These are phyloP conservation scores for Dasyprocta punctata DNA, from an alignment of 2,113 vertebrate species.

Conservation along the genomic window DNA sequence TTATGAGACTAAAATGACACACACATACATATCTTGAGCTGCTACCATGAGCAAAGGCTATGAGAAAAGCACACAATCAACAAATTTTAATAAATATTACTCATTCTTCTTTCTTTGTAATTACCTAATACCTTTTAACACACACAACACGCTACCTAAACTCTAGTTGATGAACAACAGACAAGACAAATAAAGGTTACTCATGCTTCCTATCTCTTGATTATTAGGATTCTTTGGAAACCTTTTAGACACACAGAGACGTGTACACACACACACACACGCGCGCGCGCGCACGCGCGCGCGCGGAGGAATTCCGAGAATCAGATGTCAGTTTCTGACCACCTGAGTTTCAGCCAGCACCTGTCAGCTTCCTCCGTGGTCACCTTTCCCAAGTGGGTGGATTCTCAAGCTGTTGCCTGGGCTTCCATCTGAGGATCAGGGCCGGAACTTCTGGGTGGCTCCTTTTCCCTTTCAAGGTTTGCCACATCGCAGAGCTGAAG, in stretches of 20 bases:
- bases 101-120: not conserved
- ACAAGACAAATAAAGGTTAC: too few species aligned
- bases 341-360: too few species aligned
- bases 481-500: not conserved
- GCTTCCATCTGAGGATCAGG: not conserved
- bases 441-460: not conserved
- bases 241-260: too few species aligned
- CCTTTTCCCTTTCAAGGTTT: rapidly evolving
- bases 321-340: not conserved
- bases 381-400: not conserved
- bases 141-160: not conserved
- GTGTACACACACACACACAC: too few species aligned
- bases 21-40: not conserved
- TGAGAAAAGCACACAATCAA: not conserved
- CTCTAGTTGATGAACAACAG: not conserved
- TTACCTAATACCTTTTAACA: not conserved
- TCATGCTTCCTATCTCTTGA: too few species aligned
- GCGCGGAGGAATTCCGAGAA: not conserved
- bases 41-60: not conserved
- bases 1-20: not conserved
- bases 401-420: not conserved
- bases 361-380: rapidly evolving
- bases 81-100: not conserved
- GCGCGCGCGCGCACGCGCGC: not conserved
- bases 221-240: too few species aligned